A percentile compares a stretch with the other conserved stretches of the same genome.
These are phyloP conservation scores for Campoplex nolae DNA, from an alignment of 2,888 invertebrate species.

Conservation along the genomic window DNA sequence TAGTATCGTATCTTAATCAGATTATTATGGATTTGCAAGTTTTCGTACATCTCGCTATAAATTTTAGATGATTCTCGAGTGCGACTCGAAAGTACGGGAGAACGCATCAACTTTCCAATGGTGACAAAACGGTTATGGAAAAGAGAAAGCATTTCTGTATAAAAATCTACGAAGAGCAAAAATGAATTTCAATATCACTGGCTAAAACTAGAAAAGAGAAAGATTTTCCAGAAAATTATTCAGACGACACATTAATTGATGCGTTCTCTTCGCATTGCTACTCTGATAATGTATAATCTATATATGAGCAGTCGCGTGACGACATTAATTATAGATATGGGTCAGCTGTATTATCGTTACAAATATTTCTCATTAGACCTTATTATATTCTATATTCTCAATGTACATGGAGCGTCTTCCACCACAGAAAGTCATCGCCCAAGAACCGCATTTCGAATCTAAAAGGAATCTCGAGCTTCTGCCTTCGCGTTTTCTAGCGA, in stretches of 20 bases:
- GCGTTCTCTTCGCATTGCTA: slow-evolving; percentile 23
- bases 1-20: slow-evolving; percentile 79
- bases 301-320: slow-evolving; percentile 27
- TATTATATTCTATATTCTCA: slow-evolving; percentile 13
- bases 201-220: background rate
- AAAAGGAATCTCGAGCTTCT: background rate
- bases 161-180: slow-evolving; percentile 16
- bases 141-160: background rate
- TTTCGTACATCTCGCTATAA: slow-evolving; percentile 70
- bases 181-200: background rate
- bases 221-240: background rate
- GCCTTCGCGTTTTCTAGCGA: background rate
- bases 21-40: slow-evolving; percentile 80
- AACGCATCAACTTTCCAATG: slow-evolving; percentile 13
- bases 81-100: background rate
- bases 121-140: background rate
- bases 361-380: slow-evolving; percentile 15
- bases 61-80: slow-evolving; percentile 59
- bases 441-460: background rate
- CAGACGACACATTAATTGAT: background rate
- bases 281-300: slow-evolving; percentile 14
- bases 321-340: slow-evolving; percentile 21
- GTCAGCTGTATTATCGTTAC: slow-evolving; percentile 45
- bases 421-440: background rate
- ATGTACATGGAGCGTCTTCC: background rate